Evolutionary conservation across 2,888 invertebrate genomes (phyloP), one percentile per base, ranked within the genome.

Genomic region (Cyaniris semiargus): DNA sequence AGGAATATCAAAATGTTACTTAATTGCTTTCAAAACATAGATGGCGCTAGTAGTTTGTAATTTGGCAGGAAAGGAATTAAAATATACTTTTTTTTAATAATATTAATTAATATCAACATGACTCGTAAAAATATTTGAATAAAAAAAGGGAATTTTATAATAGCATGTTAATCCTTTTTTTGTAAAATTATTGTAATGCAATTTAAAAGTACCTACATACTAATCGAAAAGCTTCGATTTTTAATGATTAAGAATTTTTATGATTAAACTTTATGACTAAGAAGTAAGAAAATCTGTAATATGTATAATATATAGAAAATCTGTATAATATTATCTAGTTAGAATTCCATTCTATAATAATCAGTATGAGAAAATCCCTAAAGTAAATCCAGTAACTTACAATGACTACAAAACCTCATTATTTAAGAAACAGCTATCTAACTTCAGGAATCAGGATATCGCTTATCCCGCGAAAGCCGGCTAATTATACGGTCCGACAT

Each of bases 401-500:
- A 74, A 74, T 74, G n/a, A 27, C 23, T n/a, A 27, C 27, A 53
- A 74, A 74, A 74, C 15, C 74, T 48, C 74, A 74, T 74, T 74
- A 74, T 74, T 74, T 74, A 74, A 74, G 74, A 74, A 74, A 53
- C 74, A 74, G 53, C 48, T 74, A 44, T 66, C 53, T 34, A 75
- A 76, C 66, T 70, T 44, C 77, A 56, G 18, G 75, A 75, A 48
- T 75, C 74, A 66, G 78, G 79, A 79, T 82, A 85, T 86, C 83
- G 66, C 66, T 27, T 66, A 66, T 66, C 85, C 84, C 83, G 83
- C 82, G 80, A 82, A 86, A 87, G 85, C 85, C 86, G 82, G 82
- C 85, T 86, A 88, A 89, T 89, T 86, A 87, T 83, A 85, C 84
- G 83, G 84, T 80, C 79, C 81, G 83, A 84, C 82, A 84, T 89